Conservation (phyloP, 2,113 vertebrate species). For the Castor canadensis region DNA sequence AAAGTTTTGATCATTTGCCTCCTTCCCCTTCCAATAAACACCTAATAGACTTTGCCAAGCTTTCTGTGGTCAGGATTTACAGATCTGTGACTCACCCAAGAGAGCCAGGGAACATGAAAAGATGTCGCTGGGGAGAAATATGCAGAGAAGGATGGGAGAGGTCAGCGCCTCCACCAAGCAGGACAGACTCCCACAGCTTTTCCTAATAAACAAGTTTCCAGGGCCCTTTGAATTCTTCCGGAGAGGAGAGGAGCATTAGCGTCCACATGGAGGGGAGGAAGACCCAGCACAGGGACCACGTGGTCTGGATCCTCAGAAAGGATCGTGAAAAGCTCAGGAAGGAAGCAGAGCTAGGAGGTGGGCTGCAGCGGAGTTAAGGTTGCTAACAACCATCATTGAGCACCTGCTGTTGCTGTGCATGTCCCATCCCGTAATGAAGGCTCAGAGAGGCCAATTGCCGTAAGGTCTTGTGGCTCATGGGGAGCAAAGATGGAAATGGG, state of each 20-base stretch:
- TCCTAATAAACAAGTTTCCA: conserved; percentile 82
- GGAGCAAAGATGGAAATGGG: background rate
- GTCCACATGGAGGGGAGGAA: conserved; percentile 25
- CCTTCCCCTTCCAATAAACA: conserved; percentile 70
- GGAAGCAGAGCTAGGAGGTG: background rate
- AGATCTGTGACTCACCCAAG: conserved; percentile 70
- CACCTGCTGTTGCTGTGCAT: background rate
- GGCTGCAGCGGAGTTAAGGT: background rate
- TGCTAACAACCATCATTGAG: background rate
- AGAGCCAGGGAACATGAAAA: conserved; percentile 77
- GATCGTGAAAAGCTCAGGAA: background rate
- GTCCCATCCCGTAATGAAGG: background rate
- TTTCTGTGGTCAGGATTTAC: conserved; percentile 66
- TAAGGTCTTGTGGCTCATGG: background rate
- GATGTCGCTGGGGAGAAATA: conserved; percentile 74
- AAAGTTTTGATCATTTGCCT: conserved; percentile 69
- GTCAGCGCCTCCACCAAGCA: conserved; percentile 68
- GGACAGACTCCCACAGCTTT: conserved; percentile 77
- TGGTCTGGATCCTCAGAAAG: background rate
- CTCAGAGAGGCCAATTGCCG: background rate
- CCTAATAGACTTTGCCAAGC: conserved; percentile 66
- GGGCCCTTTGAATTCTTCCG: conserved; percentile 75
- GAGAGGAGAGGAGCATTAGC: conserved; percentile 46
- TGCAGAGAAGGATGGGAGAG: conserved; percentile 67
- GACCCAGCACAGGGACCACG: background rate